Evolutionary conservation across 2,113 vertebrate species (phyloP).

Genomic region (Caranx ignobilis): DNA sequence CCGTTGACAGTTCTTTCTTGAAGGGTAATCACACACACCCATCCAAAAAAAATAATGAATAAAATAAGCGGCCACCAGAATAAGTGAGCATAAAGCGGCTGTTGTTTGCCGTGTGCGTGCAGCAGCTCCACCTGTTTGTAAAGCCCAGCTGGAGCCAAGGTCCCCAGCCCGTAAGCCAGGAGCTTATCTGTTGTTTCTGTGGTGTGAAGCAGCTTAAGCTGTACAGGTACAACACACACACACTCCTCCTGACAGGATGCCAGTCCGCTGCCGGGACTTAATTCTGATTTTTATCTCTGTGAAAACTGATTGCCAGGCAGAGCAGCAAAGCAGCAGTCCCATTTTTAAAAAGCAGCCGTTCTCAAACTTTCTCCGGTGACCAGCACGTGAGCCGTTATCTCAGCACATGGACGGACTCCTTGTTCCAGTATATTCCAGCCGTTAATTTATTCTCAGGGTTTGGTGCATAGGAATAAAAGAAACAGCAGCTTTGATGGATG

Average conservation of each 20-base stretch:
- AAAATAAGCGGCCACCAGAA: neutral
- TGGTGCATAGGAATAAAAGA: neutral
- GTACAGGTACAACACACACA: conserved; percentile 20
- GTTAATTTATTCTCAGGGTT: conserved; percentile 11
- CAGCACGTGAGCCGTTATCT: neutral
- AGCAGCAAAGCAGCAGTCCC: neutral
- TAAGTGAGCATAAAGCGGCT: neutral
- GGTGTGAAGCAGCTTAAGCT: conserved; percentile 45
- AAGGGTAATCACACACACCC: neutral
- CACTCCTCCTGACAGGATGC: conserved; percentile 29
- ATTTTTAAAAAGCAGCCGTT: conserved; percentile 13
- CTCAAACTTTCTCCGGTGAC: no score
- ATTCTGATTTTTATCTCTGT: conserved; percentile 52
- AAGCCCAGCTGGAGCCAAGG: conserved; percentile 2
- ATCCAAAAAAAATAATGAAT: no score
- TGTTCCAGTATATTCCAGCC: conserved; percentile 6
- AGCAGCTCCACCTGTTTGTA: neutral
- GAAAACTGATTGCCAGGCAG: conserved; percentile 40
- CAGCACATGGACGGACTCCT: neutral
- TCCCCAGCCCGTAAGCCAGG: neutral
- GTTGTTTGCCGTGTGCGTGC: neutral
- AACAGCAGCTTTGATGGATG: neutral
- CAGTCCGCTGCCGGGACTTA: conserved; percentile 34
- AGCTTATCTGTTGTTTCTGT: conserved; percentile 49
- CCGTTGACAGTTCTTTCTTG: neutral